phyloP scores from a whole-genome alignment of 2,888 invertebrate genomes.

The Lasioglossum morio region DNA sequence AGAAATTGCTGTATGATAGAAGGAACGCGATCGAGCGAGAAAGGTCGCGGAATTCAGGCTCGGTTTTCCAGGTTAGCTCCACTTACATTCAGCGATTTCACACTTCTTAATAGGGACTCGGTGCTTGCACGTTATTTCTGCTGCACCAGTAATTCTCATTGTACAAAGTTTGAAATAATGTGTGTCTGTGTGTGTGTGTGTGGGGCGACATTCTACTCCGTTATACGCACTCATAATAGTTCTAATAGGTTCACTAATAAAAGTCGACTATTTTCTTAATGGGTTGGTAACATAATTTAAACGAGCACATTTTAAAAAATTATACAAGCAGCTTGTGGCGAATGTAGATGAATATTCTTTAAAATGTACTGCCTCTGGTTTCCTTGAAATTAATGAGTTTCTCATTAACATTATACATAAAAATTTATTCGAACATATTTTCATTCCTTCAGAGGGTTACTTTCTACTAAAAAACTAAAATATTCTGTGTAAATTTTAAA shows the following conservation, averaged over 20 bases:
- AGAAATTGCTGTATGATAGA: slow-evolving; percentile 49
- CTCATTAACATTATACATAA: neutral
- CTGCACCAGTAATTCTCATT: neutral
- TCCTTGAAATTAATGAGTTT: neutral
- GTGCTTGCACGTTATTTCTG: neutral
- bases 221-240: neutral
- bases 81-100: neutral
- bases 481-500: neutral
- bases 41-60: slow-evolving; percentile 24
- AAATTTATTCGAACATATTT: neutral
- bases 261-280: neutral
- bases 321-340: neutral
- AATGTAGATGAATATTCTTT: neutral
- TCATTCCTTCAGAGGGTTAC: neutral
- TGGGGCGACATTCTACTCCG: neutral
- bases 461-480: neutral
- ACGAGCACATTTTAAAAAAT: neutral
- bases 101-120: neutral
- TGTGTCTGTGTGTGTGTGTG: too few relatives aligned
- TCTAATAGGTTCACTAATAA: neutral
- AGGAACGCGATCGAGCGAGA: slow-evolving; percentile 20
- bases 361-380: too few relatives aligned
- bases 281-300: neutral
- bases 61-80: slow-evolving; percentile 1
- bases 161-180: neutral